Evolutionary conservation across 35 echinoderm and acorn worm species (phyloP).

Genomic region (Ophiothrix spiculata): DNA sequence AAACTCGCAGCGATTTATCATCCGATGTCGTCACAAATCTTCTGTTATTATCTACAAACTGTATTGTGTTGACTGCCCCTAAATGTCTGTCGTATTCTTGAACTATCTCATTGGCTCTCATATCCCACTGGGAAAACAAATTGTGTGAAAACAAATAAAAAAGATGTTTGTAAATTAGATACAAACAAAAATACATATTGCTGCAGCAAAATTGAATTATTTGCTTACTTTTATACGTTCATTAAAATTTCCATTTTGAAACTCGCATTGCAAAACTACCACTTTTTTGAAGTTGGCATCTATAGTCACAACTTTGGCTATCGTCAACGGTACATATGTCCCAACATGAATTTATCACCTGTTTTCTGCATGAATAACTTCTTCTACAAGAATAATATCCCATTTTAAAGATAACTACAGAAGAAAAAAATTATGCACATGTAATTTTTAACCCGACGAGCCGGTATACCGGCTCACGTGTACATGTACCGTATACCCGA

Average conservation of each 20-base stretch:
- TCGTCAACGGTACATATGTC: neutral
- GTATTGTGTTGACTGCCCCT: slow-evolving; percentile 97
- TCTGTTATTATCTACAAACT: slow-evolving; percentile 89
- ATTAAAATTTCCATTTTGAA: neutral
- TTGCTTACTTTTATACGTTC: neutral
- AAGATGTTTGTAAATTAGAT: neutral
- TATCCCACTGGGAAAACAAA: slow-evolving; percentile 80
- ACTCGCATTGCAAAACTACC: neutral
- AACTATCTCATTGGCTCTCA: slow-evolving; percentile 78
- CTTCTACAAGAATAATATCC: too few relatives aligned
- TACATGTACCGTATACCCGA: too few relatives aligned
- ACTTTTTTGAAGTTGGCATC: neutral
- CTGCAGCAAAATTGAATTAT: neutral
- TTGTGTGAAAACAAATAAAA: too few relatives aligned
- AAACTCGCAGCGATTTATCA: slow-evolving; percentile 91
- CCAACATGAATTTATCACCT: too few relatives aligned
- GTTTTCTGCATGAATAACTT: too few relatives aligned
- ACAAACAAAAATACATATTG: neutral
- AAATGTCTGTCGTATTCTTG: slow-evolving; percentile 98
- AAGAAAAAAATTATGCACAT: too few relatives aligned
- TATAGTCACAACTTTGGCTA: neutral
- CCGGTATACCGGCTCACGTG: too few relatives aligned
- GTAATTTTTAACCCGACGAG: too few relatives aligned
- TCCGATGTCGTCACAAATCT: slow-evolving; percentile 97
- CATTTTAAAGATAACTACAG: too few relatives aligned